Conservation (phyloP, 2,797 vertebrate species). For the Phataginus tetradactyla region DNA sequence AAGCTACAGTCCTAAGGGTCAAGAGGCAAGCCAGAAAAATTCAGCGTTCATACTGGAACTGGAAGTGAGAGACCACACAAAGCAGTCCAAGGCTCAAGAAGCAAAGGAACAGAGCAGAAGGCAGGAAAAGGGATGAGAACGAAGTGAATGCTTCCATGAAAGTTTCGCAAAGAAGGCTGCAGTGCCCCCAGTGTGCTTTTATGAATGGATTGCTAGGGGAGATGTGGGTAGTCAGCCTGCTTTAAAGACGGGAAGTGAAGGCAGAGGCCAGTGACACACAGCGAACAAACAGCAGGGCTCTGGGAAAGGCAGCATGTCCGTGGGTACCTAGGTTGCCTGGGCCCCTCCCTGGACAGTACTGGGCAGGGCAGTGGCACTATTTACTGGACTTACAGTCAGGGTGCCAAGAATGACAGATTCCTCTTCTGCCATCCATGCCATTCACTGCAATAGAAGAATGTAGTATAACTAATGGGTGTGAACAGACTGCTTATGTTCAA, state of each 20-base stretch:
- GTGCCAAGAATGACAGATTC: not conserved
- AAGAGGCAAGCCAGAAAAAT: not conserved
- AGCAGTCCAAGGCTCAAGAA: not conserved
- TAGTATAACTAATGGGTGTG: not conserved
- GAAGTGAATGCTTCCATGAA: not conserved
- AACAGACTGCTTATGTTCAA: not conserved
- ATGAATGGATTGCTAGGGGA: not conserved
- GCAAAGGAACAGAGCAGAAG: not conserved
- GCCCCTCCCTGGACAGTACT: not conserved
- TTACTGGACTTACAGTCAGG: not conserved
- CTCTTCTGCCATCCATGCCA: not conserved
- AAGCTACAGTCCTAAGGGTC: not conserved
- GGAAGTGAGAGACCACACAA: not conserved
- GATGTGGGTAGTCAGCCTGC: not conserved
- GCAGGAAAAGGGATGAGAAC: not conserved
- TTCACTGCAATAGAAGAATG: not conserved
- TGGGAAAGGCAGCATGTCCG: not conserved
- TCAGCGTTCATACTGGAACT: not conserved
- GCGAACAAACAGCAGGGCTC: not conserved
- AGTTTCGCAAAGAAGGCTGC: not conserved
- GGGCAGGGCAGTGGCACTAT: not conserved
- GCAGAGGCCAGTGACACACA: rapidly evolving
- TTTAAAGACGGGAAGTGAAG: not conserved
- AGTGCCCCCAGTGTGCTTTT: not conserved
- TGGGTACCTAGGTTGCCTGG: not conserved